Evolutionary conservation across 1,140 invertebrate species (phyloP).

Genomic region (Andricus grossulariae): DNA sequence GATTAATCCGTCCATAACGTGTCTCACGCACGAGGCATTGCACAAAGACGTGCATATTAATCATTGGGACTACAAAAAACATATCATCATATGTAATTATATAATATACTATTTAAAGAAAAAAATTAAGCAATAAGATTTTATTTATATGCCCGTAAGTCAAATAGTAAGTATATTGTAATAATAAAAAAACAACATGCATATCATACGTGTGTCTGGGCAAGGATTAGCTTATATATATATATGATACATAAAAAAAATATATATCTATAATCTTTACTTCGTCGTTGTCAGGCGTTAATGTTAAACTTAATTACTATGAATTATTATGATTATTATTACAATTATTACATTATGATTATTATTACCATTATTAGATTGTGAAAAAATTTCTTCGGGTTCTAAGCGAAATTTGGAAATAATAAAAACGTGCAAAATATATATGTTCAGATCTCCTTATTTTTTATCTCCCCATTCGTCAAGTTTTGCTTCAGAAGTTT

Average conservation of each 20-base stretch:
- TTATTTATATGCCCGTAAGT: constrained; percentile 72
- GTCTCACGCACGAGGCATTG: constrained; percentile 71
- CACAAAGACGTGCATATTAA: constrained; percentile 75
- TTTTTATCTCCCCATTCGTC: too few species aligned
- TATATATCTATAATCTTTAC: constrained; percentile 68
- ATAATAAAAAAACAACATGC: constrained; percentile 65
- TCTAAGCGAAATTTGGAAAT: constrained; percentile 73
- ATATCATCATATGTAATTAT: constrained; percentile 75
- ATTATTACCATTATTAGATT: constrained; percentile 65
- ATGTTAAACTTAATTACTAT: constrained; percentile 73
- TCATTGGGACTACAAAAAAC: constrained; percentile 77
- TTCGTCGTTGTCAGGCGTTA: constrained; percentile 73
- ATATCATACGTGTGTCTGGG: constrained; percentile 74
- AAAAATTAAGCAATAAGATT: constrained; percentile 74
- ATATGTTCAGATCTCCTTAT: not conserved
- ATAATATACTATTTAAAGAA: constrained; percentile 51
- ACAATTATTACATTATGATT: constrained; percentile 44
- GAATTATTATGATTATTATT: constrained; percentile 55
- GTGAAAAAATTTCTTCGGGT: constrained; percentile 73
- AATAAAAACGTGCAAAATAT: constrained; percentile 62
- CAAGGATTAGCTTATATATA: constrained; percentile 72
- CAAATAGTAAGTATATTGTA: constrained; percentile 42
- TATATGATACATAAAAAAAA: constrained; percentile 57
- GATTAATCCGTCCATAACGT: constrained; percentile 76
- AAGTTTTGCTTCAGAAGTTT: too few species aligned